phyloP scores from a whole-genome alignment of 2,797 vertebrate species.

The Sebastes kiyomatsui region DNA sequence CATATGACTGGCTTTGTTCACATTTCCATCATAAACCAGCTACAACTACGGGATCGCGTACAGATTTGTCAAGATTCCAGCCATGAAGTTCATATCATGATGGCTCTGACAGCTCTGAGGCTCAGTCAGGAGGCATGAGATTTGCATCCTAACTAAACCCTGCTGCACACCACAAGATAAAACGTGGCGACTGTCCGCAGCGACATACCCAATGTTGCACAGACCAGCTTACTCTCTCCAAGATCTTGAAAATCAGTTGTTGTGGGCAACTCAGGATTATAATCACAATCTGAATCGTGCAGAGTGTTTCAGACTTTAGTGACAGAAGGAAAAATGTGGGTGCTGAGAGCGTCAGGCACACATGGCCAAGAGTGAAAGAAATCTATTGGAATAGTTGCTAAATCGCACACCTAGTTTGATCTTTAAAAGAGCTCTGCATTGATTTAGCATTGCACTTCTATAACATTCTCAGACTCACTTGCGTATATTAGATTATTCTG shows the following conservation, averaged over 20 bases:
- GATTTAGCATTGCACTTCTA: background rate
- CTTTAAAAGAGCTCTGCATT: background rate
- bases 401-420: background rate
- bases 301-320: background rate
- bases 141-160: constrained; percentile 26
- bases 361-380: background rate
- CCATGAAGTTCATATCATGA: constrained; percentile 2
- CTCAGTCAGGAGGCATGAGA: constrained; percentile 16
- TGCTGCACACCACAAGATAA: constrained; percentile 28
- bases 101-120: background rate
- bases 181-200: constrained; percentile 1
- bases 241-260: constrained; percentile 6
- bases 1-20: background rate
- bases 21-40: background rate
- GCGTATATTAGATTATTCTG: background rate
- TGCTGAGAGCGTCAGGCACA: background rate
- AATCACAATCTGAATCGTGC: background rate
- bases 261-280: background rate
- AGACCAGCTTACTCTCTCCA: background rate
- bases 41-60: background rate
- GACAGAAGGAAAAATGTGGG: background rate
- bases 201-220: background rate
- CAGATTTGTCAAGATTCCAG: background rate
- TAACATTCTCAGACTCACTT: background rate
- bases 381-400: background rate